phyloP scores from a whole-genome alignment of 1,140 invertebrate genomes.

The Apis florea region DNA sequence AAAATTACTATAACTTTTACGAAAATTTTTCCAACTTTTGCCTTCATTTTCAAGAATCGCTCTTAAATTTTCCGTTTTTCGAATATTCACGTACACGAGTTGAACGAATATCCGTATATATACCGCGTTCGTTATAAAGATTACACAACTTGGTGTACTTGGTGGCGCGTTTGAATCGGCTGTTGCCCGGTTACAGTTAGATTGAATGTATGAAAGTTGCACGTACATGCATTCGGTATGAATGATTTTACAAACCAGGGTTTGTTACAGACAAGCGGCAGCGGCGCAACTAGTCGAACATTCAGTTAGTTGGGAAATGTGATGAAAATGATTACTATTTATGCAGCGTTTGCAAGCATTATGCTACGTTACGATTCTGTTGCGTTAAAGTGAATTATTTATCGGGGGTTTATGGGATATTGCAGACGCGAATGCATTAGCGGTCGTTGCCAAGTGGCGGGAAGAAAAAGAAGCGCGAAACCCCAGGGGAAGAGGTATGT shows the following conservation, averaged over 20 bases:
- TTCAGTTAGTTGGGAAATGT: constrained; percentile 1
- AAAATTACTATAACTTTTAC: no score
- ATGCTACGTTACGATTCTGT: constrained; percentile 30
- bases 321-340: constrained; percentile 48
- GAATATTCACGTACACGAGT: no score
- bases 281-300: constrained; percentile 25
- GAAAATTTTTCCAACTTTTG: no score
- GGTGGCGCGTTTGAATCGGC: not conserved
- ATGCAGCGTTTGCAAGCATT: not conserved
- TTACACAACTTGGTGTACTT: not conserved
- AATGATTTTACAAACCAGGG: constrained; percentile 40
- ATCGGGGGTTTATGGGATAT: not conserved
- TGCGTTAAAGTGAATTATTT: constrained; percentile 37
- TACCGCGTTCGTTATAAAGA: not conserved
- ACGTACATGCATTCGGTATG: constrained; percentile 20
- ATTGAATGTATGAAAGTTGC: constrained; percentile 31
- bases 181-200: not conserved
- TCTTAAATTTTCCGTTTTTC: no score
- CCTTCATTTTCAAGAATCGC: no score
- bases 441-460: constrained; percentile 36
- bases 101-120: not conserved
- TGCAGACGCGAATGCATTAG: constrained; percentile 31
- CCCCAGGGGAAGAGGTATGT: not conserved
- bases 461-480: constrained; percentile 21
- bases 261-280: not conserved